Base-by-base conservation (phyloP, 2,113 vertebrate species). In the Lophius piscatorius region DNA sequence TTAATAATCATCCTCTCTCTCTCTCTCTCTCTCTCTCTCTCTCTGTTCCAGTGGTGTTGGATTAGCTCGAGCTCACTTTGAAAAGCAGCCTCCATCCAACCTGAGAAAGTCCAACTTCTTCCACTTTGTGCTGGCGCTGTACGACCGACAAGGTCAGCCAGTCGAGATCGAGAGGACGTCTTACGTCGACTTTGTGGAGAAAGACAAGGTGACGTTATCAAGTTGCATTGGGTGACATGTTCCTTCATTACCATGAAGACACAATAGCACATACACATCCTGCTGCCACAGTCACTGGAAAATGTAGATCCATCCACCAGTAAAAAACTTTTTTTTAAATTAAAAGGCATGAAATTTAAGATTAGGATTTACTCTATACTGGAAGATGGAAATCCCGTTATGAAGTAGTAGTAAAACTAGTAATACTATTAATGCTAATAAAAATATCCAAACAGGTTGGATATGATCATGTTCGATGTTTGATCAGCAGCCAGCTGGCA, bases 61-160 rank as follows among this genome's bases (percentile, higher is more conserved):
- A 47, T 86, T 98, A 76, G 94, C 96, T 20, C 91, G 96, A 6
- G 96, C 96, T 34, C 96, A 98, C 79, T 98, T 97, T 22, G 96
- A 98, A 92, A 98, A 98, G 87, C 96, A 98, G 90, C 96, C 96
- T 0, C 96, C 96, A 0, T 96, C 96, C 76, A 98, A 98, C 91
- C 93, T 98, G 86, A 90, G 96, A 64, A 98, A 98, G 76, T 97
- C 95, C 90, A 97, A 97, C 92, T 97, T 97, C 92, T 98, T 98
- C 93, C 96, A 98, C 91, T 98, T 97, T 0, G 96, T 98, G 1
- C 82, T 98, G 92, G 96, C 96, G 44, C 92, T 98, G 83, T 98
- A 98, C 22, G 96, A 98, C 90, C 92, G 96, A 1, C 96, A 98
- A 83, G 96, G 96, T 1, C 96, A 98, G 87, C 96, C 96, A 0